Conservation (phyloP, 2,113 vertebrate species). For the Nymphicus hollandicus region DNA sequence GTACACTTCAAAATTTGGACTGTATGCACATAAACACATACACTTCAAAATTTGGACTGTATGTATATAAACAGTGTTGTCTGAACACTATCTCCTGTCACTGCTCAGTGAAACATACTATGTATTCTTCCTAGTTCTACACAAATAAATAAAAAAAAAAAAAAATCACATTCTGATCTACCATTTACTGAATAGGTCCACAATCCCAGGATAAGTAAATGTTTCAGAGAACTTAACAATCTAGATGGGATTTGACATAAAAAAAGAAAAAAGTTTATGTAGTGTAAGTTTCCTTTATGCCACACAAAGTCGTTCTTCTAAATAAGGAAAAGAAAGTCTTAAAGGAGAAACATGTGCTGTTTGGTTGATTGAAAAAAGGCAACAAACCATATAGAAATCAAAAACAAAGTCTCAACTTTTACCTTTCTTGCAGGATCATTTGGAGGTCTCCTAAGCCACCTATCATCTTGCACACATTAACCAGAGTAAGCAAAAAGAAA, state of each 20-base stretch:
- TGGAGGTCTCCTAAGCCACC: neutral
- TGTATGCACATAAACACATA: neutral
- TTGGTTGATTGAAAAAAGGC: neutral
- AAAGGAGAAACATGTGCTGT: neutral
- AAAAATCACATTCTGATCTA: neutral
- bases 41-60: neutral
- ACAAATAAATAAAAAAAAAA: no score
- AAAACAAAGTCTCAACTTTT: neutral
- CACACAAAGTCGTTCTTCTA: neutral
- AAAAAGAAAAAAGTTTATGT: neutral
- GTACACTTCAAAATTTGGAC: neutral
- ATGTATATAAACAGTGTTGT: neutral
- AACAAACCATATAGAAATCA: neutral
- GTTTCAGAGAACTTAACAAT: neutral
- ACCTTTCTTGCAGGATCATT: neutral
- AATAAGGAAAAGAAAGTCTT: neutral
- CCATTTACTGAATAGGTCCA: neutral
- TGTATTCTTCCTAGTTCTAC: neutral
- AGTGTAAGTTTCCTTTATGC: neutral
- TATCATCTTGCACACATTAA: neutral
- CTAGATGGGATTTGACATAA: neutral
- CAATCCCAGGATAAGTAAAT: neutral
- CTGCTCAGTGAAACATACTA: neutral
- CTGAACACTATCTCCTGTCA: neutral
- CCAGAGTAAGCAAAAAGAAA: neutral